phyloP scores from a whole-genome alignment of 2,113 vertebrate species.

The Tachuris rubrigastra region DNA sequence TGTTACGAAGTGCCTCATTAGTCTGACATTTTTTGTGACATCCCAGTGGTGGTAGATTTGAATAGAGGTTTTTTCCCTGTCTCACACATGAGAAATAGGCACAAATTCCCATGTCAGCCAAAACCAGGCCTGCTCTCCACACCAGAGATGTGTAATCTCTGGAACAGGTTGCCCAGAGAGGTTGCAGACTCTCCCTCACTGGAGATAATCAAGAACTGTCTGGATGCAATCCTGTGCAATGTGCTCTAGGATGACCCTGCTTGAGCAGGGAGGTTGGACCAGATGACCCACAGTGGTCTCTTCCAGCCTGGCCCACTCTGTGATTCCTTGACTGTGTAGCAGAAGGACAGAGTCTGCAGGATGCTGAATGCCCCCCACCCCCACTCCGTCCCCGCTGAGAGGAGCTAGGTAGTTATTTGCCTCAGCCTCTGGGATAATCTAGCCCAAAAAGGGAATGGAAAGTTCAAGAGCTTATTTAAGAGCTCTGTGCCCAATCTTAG shows the following conservation, averaged over 20 bases:
- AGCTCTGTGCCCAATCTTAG: slow-evolving; percentile 53
- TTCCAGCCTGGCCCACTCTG: not conserved
- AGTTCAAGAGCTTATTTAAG: slow-evolving; percentile 59
- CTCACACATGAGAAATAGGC: not conserved
- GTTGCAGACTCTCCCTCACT: not conserved
- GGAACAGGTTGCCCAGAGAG: not conserved
- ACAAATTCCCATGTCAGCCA: not conserved
- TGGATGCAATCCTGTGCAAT: not conserved
- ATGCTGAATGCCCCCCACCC: not conserved
- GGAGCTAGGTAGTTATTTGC: slow-evolving; percentile 40
- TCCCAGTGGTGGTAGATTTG: not conserved
- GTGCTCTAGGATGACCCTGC: not conserved
- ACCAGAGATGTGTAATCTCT: not conserved
- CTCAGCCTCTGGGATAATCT: not conserved
- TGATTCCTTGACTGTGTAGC: not conserved
- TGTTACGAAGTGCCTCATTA: slow-evolving; percentile 48
- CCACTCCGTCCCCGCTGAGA: not conserved
- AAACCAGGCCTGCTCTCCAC: not conserved
- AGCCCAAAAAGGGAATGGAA: slow-evolving; percentile 66
- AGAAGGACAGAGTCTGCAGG: not conserved
- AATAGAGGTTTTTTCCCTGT: not conserved
- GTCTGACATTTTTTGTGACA: slow-evolving; percentile 35
- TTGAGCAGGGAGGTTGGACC: not conserved
- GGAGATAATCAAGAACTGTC: not conserved
- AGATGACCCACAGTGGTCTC: not conserved